Evolutionary conservation across 1,140 invertebrate genomes (phyloP), one percentile per base, ranked within the genome.

Genomic region (Atopsyche davidsoni): DNA sequence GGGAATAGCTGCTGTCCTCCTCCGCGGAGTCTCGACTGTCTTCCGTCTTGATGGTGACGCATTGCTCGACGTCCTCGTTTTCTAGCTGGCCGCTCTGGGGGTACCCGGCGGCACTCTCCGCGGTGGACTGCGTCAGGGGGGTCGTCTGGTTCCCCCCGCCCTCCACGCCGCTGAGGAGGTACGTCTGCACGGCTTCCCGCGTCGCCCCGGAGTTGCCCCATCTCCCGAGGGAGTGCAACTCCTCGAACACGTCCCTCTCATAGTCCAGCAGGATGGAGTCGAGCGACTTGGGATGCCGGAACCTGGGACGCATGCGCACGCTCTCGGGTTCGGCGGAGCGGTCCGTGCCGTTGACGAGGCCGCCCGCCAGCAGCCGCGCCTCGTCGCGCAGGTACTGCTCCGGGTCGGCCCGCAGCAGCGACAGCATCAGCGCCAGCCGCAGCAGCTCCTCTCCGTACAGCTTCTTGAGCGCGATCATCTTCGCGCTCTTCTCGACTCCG

Each of bases 381-480:
- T 63, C 80, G 61, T 51, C 70, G 66, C 62, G 79, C 18, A 85
- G 64, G 58, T 83, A 80, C 9, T 78, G 78, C 32, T 84, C 80
- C 0, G 85, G 79, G 62, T 89, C 83, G 0, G 85, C 80, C 57
- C 86, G 76, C 10, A 92, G 66, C 3, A 90, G 71, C 61, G 86
- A 89, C 13, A 91, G 71, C 14, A 90, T 69, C 46, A 92, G 67
- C 4, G 87, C 86, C 4, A 92, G 69, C 57, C 88, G 83, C 13
- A 92, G 68, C 39, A 91, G 69, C 68, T 89, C 87, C 61, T 90
- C 86, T 13, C 81, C 75, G 54, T 85, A 84, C 3, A 85, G 64
- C 65, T 89, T 89, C 66, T 87, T 89, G 51, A 86, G 63, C 46
- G 78, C 79, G 62, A 86, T 70, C 83, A 88, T 86, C 44, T 64